Base-by-base conservation (phyloP, 1,140 invertebrate genomes). In the Drosophila pallidifrons region DNA sequence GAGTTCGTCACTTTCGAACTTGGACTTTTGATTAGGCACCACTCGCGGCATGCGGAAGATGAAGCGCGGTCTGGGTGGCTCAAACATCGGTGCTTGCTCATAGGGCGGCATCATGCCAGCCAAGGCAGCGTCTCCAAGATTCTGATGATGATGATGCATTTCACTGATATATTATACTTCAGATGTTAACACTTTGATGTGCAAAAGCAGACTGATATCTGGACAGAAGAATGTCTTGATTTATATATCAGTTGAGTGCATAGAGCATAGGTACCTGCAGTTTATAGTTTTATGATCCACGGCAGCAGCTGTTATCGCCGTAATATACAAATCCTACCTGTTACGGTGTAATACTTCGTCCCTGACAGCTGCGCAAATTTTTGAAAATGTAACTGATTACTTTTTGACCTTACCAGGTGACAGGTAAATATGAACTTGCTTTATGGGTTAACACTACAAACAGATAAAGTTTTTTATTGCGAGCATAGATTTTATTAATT, bases 31-130 rank as follows among this genome's bases (percentile, higher is more conserved):
- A 91, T 99, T 97, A 0, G 98, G 97, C 35, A 99, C 98, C 5
- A 99, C 98, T 28, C 97, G 94, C 0, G 98, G 98, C 98, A 99
- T 99, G 93, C 98, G 98, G 93, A 98, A 98, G 77, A 98, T 96
- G 72, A 97, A 96, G 70, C 97, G 94, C 0, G 96, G 96, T 86
- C 97, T 96, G 0, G 96, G 96, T 85, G 97, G 97, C 90, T 98
- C 97, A 93, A 97, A 98, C 61, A 98, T 94, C 1, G 46, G 70
- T 77, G 89, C 75, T 10, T 69, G 25, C 32, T 88, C 83, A 49
- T 88, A 88, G 0, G 81, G 80, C 7, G 77, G 83, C 7, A 89
- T 32, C 54, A 87, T 82, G n/a, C 75, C 76, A 0, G 74, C 25
- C 15, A 80, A 20, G 3, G 79, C 52, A 8, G 55, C 61, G 10